Evolutionary conservation across 2,888 invertebrate species (phyloP).

Genomic region (Megastigmus dorsalis): DNA sequence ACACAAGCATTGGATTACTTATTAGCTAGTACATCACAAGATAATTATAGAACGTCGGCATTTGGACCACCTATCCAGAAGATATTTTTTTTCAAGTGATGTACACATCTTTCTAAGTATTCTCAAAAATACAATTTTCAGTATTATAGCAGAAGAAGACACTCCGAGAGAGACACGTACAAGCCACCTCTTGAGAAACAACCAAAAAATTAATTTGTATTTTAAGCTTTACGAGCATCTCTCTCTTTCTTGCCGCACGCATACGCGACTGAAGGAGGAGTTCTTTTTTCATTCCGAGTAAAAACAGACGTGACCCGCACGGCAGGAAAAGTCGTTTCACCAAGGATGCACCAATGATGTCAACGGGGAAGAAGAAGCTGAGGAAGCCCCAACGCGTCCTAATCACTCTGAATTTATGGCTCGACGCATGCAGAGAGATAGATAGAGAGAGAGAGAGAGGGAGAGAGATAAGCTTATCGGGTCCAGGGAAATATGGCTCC

Average conservation of each 20-base stretch:
- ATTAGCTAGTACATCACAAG: no score
- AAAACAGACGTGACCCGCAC: slow-evolving; percentile 36
- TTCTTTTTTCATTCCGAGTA: neutral
- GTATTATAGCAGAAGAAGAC: no score
- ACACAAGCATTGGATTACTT: no score
- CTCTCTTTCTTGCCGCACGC: no score
- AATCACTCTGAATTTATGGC: slow-evolving; percentile 46
- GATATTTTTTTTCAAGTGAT: no score
- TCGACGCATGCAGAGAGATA: slow-evolving; percentile 21
- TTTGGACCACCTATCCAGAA: no score
- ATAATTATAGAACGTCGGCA: no score
- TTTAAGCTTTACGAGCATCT: slow-evolving; percentile 36
- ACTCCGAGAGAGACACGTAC: neutral
- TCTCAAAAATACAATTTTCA: no score
- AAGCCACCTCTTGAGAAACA: neutral
- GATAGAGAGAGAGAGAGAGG: neutral
- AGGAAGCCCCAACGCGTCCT: slow-evolving; percentile 29
- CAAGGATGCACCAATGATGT: neutral
- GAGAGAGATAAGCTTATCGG: no score
- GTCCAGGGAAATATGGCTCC: slow-evolving; percentile 4
- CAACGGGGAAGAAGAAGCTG: neutral
- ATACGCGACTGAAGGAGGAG: no score
- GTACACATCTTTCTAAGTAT: no score
- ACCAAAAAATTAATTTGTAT: slow-evolving; percentile 43
- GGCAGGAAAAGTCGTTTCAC: slow-evolving; percentile 31